Base-by-base conservation (phyloP, 2,888 invertebrate species). In the Agrotis exclamationis region DNA sequence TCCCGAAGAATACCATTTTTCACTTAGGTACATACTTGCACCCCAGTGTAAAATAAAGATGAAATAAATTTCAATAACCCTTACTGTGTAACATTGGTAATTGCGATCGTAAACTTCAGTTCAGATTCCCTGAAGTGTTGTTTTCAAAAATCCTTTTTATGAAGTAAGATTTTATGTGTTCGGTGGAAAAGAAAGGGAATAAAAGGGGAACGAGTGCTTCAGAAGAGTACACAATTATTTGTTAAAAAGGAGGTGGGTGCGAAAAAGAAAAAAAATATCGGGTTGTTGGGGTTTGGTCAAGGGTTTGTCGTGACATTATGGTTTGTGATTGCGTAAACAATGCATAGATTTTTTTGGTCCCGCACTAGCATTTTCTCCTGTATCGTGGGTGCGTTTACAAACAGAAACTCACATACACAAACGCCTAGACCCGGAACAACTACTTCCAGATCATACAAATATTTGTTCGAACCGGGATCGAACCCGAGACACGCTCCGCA, bases 21-120 rank as follows among this genome's bases (percentile, higher is more conserved):
- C 39, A 47, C 20, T n/a, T 22, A n/a, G n/a, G n/a, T n/a, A 57
- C 47, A 9, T 18, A 47, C 11, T 28, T 13, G 2, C 45, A 7
- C 68, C 53, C 50, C 11, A 16, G 63, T 58, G 66, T 69, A 57
- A 62, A 54, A 66, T 69, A 53, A 50, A 44, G 5, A 60, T 44
- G 33, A 47, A 56, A 71, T 65, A 75, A 67, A 80, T 70, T 64
- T 28, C 28, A 20, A 66, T 59, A 64, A 60, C 14, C 47, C 33
- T 48, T 67, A 39, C n/a, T 33, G 3, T 63, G 50, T 47, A 51
- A 75, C 53, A 22, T 57, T 33, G 2, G 48, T 56, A 66, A 69
- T 69, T 65, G 60, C 9, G 33, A 44, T 63, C 70, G 45, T 80
- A 53, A 83, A 75, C 20, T 59, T 39, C 13, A 75, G 24, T 28